Evolutionary conservation across 1,140 invertebrate genomes (phyloP).

Genomic region (Zophobas atratus): DNA sequence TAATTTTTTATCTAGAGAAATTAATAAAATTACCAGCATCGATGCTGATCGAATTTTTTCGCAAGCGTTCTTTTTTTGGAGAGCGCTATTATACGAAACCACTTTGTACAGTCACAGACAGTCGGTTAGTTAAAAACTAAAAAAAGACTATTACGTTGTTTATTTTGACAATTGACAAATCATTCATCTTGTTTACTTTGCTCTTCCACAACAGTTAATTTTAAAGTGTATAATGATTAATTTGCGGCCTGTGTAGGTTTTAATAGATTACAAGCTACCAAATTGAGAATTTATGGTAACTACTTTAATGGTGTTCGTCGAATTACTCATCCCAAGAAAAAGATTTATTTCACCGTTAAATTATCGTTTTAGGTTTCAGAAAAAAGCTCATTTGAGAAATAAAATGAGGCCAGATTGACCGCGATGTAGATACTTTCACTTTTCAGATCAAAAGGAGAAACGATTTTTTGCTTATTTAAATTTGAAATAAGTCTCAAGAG

Average conservation of each 20-base stretch:
- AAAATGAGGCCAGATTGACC: no score
- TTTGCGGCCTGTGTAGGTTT: no score
- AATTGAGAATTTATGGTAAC: not conserved
- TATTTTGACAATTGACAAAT: no score
- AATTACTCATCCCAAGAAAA: no score
- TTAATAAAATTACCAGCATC: slow-evolving; percentile 35
- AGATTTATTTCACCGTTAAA: no score
- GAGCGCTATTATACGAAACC: slow-evolving; percentile 19
- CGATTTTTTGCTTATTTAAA: no score
- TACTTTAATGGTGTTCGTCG: not conserved
- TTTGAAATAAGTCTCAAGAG: no score
- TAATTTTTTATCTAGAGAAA: slow-evolving; percentile 22
- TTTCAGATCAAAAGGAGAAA: no score
- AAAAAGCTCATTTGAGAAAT: no score
- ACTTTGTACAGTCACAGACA: not conserved
- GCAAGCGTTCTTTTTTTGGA: not conserved
- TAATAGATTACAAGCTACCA: not conserved
- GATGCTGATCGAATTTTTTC: slow-evolving; percentile 4
- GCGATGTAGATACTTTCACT: no score
- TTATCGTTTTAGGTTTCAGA: not conserved
- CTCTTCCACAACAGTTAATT: not conserved
- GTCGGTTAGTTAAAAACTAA: not conserved
- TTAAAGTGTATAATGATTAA: not conserved
- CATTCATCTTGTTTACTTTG: no score
- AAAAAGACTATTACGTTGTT: no score